Conservation (phyloP, 53 echinoderm and acorn worm species). For the Glandiceps talaboti region DNA sequence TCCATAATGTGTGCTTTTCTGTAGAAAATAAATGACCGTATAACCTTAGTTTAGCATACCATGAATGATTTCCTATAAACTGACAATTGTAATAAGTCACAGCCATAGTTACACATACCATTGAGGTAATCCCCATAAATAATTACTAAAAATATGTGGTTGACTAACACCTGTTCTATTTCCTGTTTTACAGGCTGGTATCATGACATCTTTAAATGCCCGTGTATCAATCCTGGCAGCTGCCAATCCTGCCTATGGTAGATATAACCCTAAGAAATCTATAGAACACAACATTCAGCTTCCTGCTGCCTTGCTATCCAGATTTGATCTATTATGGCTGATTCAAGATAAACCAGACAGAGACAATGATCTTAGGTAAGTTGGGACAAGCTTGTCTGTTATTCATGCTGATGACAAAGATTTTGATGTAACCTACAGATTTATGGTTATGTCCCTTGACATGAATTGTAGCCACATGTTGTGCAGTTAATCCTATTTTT, state of each 20-base stretch:
- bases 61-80: too few species aligned
- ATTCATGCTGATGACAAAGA: background rate
- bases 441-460: background rate
- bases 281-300: constrained; percentile 97
- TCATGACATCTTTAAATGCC: constrained; percentile 97
- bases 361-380: constrained; percentile 88
- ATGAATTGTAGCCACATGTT: background rate
- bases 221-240: constrained; percentile 95
- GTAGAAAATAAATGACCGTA: too few species aligned
- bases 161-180: too few species aligned
- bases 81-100: too few species aligned
- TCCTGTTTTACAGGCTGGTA: constrained; percentile 67
- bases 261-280: constrained; percentile 96
- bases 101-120: too few species aligned
- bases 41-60: too few species aligned
- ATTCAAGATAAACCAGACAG: constrained; percentile 91
- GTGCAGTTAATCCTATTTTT: too few species aligned
- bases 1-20: too few species aligned
- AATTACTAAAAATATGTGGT: too few species aligned
- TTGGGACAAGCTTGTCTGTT: too few species aligned
- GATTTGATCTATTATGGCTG: constrained; percentile 93
- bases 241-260: constrained; percentile 92
- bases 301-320: constrained; percentile 89
- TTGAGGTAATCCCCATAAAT: too few species aligned
- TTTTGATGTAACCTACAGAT: background rate